phyloP scores from a whole-genome alignment of 2,888 invertebrate genomes.

The Cosmorhoe ocellata region DNA sequence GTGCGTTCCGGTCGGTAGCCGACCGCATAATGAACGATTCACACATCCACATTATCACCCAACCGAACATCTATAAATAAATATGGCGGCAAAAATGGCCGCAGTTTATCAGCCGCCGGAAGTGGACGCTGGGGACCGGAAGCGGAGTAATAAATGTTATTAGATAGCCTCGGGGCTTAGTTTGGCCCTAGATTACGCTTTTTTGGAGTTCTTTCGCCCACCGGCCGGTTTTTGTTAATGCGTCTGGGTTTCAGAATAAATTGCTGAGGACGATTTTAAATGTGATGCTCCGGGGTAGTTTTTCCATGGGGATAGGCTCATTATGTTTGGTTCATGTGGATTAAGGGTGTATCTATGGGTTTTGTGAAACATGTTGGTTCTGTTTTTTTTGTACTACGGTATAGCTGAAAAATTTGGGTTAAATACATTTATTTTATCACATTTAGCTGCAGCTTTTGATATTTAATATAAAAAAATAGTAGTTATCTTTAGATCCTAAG shows the following conservation, averaged over 20 bases:
- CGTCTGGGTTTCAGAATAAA: slow-evolving; percentile 76
- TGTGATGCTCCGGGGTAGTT: slow-evolving; percentile 32
- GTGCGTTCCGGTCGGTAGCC: slow-evolving; percentile 42
- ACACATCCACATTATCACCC: slow-evolving; percentile 71
- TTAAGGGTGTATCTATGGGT: slow-evolving; percentile 4
- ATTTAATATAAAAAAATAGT: too few species aligned
- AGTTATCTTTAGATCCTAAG: too few species aligned
- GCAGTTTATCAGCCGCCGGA: slow-evolving; percentile 80
- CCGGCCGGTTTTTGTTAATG: slow-evolving; percentile 76
- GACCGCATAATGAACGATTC: slow-evolving; percentile 60
- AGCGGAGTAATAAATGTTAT: slow-evolving; percentile 81
- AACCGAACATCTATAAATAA: slow-evolving; percentile 78
- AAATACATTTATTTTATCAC: too few species aligned
- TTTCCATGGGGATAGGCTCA: slow-evolving; percentile 40
- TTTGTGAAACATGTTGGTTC: too few species aligned
- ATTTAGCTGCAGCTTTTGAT: too few species aligned
- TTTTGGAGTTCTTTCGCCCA: slow-evolving; percentile 67
- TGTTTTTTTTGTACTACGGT: too few species aligned
- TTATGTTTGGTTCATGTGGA: slow-evolving; percentile 32
- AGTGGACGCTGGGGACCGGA: slow-evolving; percentile 79
- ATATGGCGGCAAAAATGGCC: slow-evolving; percentile 81
- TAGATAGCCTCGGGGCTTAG: slow-evolving; percentile 82
- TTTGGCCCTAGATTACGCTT: slow-evolving; percentile 66
- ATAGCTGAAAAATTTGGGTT: neutral
- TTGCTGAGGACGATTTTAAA: slow-evolving; percentile 63